These are phyloP conservation scores for Gonatopus flavifemur DNA, from an alignment of 1,140 invertebrate genomes.

Conservation along the genomic window DNA sequence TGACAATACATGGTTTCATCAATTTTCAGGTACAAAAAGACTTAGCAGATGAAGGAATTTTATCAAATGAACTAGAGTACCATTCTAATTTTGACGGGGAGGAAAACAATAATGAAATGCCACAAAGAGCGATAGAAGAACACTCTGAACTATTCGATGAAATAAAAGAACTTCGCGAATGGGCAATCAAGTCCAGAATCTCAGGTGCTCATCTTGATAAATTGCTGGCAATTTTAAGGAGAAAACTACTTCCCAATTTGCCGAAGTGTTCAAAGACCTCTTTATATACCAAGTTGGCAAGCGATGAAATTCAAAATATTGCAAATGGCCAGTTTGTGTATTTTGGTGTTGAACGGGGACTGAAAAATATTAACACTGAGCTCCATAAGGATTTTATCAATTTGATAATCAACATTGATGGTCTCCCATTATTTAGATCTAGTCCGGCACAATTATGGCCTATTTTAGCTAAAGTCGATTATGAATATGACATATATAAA, in stretches of 20 bases:
- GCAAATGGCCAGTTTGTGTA: constrained; percentile 6
- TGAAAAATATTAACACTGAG: constrained; percentile 2
- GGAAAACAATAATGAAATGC: too few relatives aligned
- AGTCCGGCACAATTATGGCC: background rate
- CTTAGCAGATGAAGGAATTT: too few relatives aligned
- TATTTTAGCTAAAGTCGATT: background rate
- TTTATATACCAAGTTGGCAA: constrained; percentile 4
- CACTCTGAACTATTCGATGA: too few relatives aligned
- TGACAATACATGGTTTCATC: too few relatives aligned
- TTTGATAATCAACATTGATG: background rate
- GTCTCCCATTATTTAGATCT: background rate
- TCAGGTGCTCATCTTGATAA: background rate
- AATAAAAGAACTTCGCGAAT: too few relatives aligned
- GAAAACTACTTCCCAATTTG: background rate
- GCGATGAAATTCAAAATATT: background rate
- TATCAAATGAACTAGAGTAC: too few relatives aligned
- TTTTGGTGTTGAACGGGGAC: constrained; percentile 7
- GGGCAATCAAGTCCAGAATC: background rate
- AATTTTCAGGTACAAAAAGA: too few relatives aligned
- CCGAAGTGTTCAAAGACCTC: constrained; percentile 32
- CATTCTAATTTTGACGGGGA: too few relatives aligned
- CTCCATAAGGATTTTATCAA: background rate
- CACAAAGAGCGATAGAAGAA: too few relatives aligned
- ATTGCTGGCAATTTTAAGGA: background rate
- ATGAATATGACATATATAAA: background rate